phyloP scores from a whole-genome alignment of 2,797 vertebrate species.

The Gambelia wislizenii region DNA sequence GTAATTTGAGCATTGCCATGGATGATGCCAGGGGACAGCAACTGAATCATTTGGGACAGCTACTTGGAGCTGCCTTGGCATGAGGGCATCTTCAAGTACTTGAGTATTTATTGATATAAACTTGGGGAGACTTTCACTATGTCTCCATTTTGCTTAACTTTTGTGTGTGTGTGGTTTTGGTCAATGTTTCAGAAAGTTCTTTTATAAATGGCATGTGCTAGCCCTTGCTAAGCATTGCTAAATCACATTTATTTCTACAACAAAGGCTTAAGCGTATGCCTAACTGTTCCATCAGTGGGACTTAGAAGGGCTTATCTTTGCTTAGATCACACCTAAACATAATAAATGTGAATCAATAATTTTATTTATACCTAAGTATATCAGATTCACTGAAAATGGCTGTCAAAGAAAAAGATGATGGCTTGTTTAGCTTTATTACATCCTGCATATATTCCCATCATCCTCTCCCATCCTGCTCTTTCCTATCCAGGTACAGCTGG shows the following conservation, averaged over 20 bases:
- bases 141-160: not conserved
- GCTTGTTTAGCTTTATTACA: not conserved
- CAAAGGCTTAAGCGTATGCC: constrained; percentile 5
- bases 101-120: not conserved
- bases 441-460: not conserved
- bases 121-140: not conserved
- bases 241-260: constrained; percentile 12
- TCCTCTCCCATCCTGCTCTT: not conserved
- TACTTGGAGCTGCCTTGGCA: not conserved
- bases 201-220: not conserved
- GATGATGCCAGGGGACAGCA: not conserved
- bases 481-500: not conserved
- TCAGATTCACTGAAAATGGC: not conserved
- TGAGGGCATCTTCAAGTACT: not conserved
- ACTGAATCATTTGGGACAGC: not conserved
- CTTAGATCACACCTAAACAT: not conserved
- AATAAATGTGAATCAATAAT: constrained; percentile 8
- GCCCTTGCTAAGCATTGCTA: constrained; percentile 1
- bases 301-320: constrained; percentile 19
- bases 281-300: constrained; percentile 7
- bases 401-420: not conserved
- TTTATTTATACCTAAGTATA: not conserved
- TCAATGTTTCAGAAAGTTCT: not conserved
- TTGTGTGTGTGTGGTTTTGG: not conserved
- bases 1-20: not conserved